phyloP scores from a whole-genome alignment of 2,888 invertebrate genomes.

The Chorisops tibialis region DNA sequence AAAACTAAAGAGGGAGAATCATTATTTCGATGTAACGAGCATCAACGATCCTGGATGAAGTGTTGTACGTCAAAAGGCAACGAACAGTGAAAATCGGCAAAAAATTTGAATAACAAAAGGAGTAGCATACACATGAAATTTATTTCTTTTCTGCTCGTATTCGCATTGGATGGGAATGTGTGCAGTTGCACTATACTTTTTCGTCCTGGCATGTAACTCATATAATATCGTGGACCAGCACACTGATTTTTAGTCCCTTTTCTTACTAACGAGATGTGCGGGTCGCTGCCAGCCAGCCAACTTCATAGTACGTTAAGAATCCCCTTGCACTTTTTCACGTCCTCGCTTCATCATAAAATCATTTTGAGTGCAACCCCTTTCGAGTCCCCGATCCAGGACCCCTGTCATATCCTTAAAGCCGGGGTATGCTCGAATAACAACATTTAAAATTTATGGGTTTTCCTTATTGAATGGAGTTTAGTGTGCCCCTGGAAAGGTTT shows the following conservation, averaged over 20 bases:
- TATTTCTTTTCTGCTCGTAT: conserved; percentile 3
- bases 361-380: conserved; percentile 26
- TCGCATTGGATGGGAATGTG: conserved; percentile 8
- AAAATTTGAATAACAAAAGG: conserved; percentile 31
- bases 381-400: background rate
- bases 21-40: conserved; percentile 12
- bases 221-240: background rate
- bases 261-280: conserved; percentile 15
- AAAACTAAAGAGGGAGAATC: background rate
- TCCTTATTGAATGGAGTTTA: conserved; percentile 24
- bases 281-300: background rate
- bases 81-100: background rate
- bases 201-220: too few relatives aligned
- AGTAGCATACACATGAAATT: conserved; percentile 20
- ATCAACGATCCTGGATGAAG: conserved; percentile 18
- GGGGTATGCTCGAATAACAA: conserved; percentile 20
- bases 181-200: background rate
- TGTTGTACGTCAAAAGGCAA: conserved; percentile 31
- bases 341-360: conserved; percentile 33
- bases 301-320: background rate
- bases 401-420: background rate
- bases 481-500: conserved; percentile 27
- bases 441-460: conserved; percentile 31
- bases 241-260: background rate
- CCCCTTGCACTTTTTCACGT: conserved; percentile 7